Evolutionary conservation across 2,888 invertebrate species (phyloP).

Genomic region (Rhopalosiphum nymphaeae): DNA sequence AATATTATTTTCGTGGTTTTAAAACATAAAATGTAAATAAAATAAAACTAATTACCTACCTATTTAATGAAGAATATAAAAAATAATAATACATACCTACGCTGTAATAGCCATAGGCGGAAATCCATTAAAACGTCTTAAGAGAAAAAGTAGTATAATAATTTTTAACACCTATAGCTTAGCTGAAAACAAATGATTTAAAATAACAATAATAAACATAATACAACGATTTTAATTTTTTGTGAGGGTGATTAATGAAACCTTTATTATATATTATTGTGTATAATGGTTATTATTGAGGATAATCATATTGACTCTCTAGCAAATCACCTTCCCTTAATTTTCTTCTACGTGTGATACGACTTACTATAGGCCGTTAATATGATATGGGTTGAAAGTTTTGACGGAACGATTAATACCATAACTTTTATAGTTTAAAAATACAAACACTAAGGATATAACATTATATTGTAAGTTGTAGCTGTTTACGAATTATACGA

Average conservation of each 20-base stretch:
- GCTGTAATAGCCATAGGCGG: background rate
- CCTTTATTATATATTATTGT: background rate
- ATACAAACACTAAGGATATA: background rate
- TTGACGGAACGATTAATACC: background rate
- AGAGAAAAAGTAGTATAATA: background rate
- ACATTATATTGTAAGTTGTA: background rate
- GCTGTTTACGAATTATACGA: background rate
- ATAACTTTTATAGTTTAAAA: background rate
- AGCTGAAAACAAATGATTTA: background rate
- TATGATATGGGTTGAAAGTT: background rate
- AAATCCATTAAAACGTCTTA: conserved; percentile 2
- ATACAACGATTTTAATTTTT: background rate
- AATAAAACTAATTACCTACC: conserved; percentile 13
- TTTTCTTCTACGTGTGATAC: background rate
- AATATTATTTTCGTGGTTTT: conserved; percentile 11
- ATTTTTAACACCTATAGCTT: conserved; percentile 8
- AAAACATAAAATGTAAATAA: conserved; percentile 17
- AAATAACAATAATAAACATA: background rate
- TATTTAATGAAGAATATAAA: conserved; percentile 17
- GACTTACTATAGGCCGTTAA: too few relatives aligned
- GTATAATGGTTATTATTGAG: too few relatives aligned
- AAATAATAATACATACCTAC: background rate
- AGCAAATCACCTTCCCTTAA: background rate
- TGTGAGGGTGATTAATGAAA: background rate
- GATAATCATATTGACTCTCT: background rate